Conservation (phyloP, 2,113 vertebrate species). For the Pithys albifrons region DNA sequence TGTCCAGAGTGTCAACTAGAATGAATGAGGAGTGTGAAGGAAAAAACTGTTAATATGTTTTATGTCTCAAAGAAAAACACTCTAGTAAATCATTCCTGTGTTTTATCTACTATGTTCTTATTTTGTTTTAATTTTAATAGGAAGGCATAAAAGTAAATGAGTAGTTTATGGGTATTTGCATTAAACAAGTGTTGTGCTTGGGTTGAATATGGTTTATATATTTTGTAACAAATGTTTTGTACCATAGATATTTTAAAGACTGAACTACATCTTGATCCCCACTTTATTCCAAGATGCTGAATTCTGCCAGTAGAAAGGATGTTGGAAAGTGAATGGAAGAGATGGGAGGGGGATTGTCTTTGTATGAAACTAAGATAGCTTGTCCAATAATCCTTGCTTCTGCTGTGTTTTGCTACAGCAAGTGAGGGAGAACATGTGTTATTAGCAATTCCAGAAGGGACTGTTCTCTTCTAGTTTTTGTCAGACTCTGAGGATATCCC, state of each 20-base stretch:
- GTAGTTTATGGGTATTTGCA: neutral
- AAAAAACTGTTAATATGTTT: neutral
- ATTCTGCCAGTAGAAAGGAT: neutral
- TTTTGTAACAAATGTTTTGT: neutral
- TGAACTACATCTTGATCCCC: neutral
- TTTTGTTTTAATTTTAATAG: neutral
- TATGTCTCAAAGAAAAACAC: neutral
- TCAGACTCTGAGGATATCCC: neutral
- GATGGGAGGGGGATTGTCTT: neutral
- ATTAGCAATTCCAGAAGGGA: neutral
- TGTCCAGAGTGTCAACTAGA: neutral
- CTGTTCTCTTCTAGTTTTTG: neutral
- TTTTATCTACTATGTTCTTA: neutral
- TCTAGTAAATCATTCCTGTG: neutral
- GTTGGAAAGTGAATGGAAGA: neutral
- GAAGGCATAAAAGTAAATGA: neutral
- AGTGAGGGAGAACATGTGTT: accelerated
- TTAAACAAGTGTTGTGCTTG: neutral
- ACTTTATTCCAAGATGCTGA: neutral
- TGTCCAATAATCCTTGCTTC: neutral
- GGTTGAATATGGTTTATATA: neutral
- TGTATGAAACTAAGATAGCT: neutral
- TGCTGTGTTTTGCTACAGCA: neutral
- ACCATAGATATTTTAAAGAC: neutral
- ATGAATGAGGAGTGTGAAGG: neutral